These are phyloP conservation scores for Trichechus manatus DNA, from an alignment of 2,113 vertebrate species.

Conservation along the genomic window DNA sequence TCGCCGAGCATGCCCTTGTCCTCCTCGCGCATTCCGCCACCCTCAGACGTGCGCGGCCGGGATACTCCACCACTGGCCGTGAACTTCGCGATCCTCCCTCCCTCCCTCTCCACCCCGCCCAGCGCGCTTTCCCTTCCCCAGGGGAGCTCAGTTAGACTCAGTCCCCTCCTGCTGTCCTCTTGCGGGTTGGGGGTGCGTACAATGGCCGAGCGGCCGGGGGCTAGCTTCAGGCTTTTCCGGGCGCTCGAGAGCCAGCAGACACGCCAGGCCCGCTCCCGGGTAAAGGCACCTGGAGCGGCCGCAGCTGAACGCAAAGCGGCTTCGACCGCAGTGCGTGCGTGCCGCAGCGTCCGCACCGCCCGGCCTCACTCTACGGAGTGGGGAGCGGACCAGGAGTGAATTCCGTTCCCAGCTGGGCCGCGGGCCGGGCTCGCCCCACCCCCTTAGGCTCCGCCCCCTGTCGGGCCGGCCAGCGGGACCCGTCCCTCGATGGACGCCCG, in stretches of 20 bases:
- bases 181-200: background rate
- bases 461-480: background rate
- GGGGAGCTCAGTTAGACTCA: background rate
- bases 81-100: background rate
- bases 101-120: background rate
- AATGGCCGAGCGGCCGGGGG: background rate
- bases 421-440: constrained; percentile 9
- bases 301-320: background rate
- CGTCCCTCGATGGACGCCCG: rapidly evolving
- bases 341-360: background rate
- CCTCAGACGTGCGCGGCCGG: background rate
- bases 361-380: background rate
- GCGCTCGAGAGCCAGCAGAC: background rate
- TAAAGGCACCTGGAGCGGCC: background rate
- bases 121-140: background rate
- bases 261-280: background rate
- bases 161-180: background rate
- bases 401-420: background rate
- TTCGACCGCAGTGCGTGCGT: background rate
- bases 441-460: background rate
- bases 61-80: background rate
- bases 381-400: background rate
- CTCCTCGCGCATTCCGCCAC: constrained; percentile 61
- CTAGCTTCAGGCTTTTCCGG: background rate
- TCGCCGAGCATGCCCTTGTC: constrained; percentile 55